Conservation (phyloP, 2,888 invertebrate species). For the Kryphioiulus occultus region DNA sequence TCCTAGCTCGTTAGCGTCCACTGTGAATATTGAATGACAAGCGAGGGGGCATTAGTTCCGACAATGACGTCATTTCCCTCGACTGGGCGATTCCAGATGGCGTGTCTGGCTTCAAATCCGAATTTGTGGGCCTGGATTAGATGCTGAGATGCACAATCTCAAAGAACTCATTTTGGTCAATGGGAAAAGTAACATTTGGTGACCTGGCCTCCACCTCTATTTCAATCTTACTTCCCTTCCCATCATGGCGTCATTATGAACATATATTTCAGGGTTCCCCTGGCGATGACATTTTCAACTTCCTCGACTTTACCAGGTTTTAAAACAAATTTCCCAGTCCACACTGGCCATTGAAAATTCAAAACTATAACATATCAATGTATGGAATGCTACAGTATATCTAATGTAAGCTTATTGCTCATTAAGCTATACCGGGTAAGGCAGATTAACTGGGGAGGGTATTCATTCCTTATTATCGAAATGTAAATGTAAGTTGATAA, state of each 20-base stretch:
- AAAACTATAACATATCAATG: too few species aligned
- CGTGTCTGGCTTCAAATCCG: neutral
- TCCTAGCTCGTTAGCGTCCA: neutral
- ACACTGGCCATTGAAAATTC: too few species aligned
- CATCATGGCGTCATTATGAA: neutral
- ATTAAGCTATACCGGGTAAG: too few species aligned
- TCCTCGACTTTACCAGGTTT: too few species aligned
- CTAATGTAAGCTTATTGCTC: too few species aligned
- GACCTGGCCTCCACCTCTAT: neutral
- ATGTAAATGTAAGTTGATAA: too few species aligned
- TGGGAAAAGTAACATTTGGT: constrained; percentile 8
- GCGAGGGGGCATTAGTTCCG: neutral
- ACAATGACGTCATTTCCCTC: neutral
- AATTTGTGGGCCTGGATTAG: constrained; percentile 18
- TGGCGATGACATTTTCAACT: too few species aligned
- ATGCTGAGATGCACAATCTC: constrained; percentile 1
- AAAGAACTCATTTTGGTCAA: constrained; percentile 10
- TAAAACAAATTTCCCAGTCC: too few species aligned
- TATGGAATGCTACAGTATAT: too few species aligned
- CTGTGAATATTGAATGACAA: constrained; percentile 28
- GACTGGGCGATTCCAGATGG: neutral
- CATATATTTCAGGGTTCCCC: neutral
- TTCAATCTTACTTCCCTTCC: constrained; percentile 6
- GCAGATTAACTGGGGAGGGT: too few species aligned
- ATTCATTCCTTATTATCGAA: too few species aligned